A percentile compares a stretch with the other conserved stretches of the same genome.
Evolutionary conservation across 2,888 invertebrate genomes (phyloP).

Genomic region (Eledone cirrhosa): DNA sequence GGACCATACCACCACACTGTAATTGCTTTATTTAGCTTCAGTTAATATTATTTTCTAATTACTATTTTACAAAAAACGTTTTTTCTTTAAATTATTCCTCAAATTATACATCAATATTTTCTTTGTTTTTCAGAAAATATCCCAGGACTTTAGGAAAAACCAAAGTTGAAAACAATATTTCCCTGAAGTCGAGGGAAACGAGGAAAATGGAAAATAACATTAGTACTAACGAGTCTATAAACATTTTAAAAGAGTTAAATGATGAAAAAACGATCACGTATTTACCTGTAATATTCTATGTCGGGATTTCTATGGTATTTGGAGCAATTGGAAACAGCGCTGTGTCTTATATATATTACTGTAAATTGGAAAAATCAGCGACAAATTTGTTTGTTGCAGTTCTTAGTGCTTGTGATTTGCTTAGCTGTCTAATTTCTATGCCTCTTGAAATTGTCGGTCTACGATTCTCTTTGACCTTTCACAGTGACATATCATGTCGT

Average conservation of each 20-base stretch:
- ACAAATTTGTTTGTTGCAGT: slow-evolving; percentile 48
- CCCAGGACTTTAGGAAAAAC: no score
- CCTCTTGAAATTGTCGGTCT: slow-evolving; percentile 51
- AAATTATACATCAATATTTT: no score
- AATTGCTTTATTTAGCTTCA: no score
- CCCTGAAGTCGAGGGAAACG: not conserved
- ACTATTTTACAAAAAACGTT: no score
- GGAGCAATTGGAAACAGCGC: slow-evolving; percentile 50
- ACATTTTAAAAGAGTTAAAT: slow-evolving; percentile 43
- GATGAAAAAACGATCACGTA: slow-evolving; percentile 42
- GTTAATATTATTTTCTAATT: no score
- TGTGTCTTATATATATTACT: slow-evolving; percentile 47
- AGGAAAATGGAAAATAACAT: not conserved
- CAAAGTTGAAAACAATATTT: no score
- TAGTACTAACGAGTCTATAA: not conserved
- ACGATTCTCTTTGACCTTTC: slow-evolving; percentile 48
- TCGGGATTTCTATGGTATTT: slow-evolving; percentile 46
- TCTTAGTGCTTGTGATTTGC: slow-evolving; percentile 48
- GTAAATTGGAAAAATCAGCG: slow-evolving; percentile 47
- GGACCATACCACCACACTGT: no score
- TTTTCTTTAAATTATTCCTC: no score
- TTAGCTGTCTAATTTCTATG: slow-evolving; percentile 47
- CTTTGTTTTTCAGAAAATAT: no score
- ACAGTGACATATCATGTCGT: slow-evolving; percentile 45
- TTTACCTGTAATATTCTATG: slow-evolving; percentile 47